Percentiles rank a stretch among this genome's conserved stretches.
phyloP scores from a whole-genome alignment of 2,888 invertebrate species.

The Maniola hyperantus region DNA sequence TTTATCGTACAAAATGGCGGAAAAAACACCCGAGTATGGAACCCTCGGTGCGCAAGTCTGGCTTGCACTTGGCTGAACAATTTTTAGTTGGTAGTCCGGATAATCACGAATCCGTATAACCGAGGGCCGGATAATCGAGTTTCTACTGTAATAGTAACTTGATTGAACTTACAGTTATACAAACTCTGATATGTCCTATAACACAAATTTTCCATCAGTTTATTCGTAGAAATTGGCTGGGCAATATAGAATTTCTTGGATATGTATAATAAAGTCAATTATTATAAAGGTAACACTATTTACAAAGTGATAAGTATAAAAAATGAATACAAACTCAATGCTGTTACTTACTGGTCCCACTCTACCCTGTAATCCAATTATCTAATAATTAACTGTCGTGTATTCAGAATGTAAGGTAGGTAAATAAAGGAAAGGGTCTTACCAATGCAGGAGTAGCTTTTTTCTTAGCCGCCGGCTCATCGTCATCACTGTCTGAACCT shows the following conservation, averaged over 20 bases:
- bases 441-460: constrained; percentile 84
- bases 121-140: too few species aligned
- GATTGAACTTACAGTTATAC: constrained; percentile 16
- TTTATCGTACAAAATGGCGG: too few species aligned
- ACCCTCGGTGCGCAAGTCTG: too few species aligned
- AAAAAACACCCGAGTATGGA: too few species aligned
- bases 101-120: too few species aligned
- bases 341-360: constrained; percentile 41
- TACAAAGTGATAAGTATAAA: constrained; percentile 26
- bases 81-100: too few species aligned
- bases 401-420: constrained; percentile 21
- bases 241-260: background rate
- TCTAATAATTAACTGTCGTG: constrained; percentile 25
- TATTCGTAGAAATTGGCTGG: background rate
- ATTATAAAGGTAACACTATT: constrained; percentile 1
- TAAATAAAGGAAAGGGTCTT: constrained; percentile 46
- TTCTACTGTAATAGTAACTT: background rate
- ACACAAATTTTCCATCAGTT: constrained; percentile 21
- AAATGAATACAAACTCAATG: constrained; percentile 27
- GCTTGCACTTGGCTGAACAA: too few species aligned
- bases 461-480: constrained; percentile 91
- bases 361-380: constrained; percentile 42
- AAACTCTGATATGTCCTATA: constrained; percentile 23
- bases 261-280: too few species aligned
- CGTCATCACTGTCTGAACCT: constrained; percentile 91